Percentiles rank a stretch among this genome's conserved stretches.
Evolutionary conservation across 2,113 vertebrate species (phyloP).

Genomic region (Phaethon lepturus): DNA sequence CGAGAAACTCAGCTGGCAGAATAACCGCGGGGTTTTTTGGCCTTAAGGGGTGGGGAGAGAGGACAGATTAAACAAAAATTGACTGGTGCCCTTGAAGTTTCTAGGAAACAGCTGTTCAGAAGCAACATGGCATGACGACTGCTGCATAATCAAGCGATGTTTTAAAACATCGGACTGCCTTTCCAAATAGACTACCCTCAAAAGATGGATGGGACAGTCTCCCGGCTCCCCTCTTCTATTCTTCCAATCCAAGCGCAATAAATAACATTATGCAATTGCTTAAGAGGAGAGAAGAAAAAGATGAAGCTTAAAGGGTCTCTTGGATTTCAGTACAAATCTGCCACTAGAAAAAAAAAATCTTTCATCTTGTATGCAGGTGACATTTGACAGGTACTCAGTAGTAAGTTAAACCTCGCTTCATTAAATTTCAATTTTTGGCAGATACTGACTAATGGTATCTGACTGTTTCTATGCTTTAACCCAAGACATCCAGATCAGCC

Average conservation of each 20-base stretch:
- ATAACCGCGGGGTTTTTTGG: background rate
- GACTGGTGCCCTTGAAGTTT: background rate
- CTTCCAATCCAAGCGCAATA: background rate
- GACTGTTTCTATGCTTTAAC: constrained; percentile 62
- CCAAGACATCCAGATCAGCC: constrained; percentile 32
- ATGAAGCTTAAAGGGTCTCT: constrained; percentile 27
- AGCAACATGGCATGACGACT: background rate
- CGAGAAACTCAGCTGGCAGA: background rate
- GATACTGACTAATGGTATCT: constrained; percentile 23
- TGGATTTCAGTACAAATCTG: constrained; percentile 29
- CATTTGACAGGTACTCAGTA: constrained; percentile 40
- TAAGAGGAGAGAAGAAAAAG: background rate
- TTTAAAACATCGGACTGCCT: background rate
- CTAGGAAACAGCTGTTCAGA: background rate
- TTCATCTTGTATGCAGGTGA: constrained; percentile 24
- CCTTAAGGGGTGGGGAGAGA: background rate
- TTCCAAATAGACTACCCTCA: background rate
- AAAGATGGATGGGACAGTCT: background rate
- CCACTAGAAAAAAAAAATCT: background rate
- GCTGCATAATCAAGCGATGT: background rate
- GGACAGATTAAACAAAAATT: background rate
- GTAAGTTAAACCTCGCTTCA: constrained; percentile 57
- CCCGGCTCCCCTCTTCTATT: background rate
- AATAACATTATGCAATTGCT: constrained; percentile 34
- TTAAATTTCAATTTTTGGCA: constrained; percentile 50